Percentiles rank a stretch among this genome's conserved stretches.
phyloP scores from a whole-genome alignment of 2,797 vertebrate species.

The Lerista edwardsae region DNA sequence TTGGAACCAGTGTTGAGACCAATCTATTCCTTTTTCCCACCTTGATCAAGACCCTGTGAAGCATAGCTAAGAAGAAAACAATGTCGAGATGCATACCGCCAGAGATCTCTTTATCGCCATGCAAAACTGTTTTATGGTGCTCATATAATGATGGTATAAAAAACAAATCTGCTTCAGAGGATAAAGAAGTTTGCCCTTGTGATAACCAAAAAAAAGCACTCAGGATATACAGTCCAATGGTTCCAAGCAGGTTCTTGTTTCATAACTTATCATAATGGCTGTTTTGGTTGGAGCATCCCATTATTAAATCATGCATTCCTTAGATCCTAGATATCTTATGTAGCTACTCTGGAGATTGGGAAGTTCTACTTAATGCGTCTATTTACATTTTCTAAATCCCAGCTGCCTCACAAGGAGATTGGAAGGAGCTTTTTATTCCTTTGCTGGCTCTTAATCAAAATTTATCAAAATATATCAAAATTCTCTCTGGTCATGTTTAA shows the following conservation, averaged over 20 bases:
- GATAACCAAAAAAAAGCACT: not conserved
- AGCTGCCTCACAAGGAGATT: not conserved
- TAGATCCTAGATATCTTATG: not conserved
- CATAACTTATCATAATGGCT: conserved; percentile 7
- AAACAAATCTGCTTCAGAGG: not conserved
- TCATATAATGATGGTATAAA: not conserved
- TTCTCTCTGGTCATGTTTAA: not conserved
- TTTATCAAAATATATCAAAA: not conserved
- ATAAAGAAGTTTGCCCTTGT: not conserved
- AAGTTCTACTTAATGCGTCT: not conserved
- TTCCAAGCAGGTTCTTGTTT: not conserved
- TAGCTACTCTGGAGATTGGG: not conserved
- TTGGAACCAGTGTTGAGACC: not conserved
- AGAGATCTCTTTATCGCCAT: not conserved
- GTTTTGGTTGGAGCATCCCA: not conserved
- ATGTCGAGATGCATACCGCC: not conserved
- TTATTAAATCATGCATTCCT: conserved; percentile 8
- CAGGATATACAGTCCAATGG: not conserved
- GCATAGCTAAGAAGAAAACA: not conserved
- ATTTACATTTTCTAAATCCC: not conserved
- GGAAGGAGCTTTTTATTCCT: not conserved
- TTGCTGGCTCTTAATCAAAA: not conserved
- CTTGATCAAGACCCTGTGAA: not conserved
- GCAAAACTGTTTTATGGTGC: not conserved
- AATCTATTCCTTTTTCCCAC: not conserved